phyloP scores from a whole-genome alignment of 2,797 vertebrate species.

The Kryptolebias ocellatus region DNA sequence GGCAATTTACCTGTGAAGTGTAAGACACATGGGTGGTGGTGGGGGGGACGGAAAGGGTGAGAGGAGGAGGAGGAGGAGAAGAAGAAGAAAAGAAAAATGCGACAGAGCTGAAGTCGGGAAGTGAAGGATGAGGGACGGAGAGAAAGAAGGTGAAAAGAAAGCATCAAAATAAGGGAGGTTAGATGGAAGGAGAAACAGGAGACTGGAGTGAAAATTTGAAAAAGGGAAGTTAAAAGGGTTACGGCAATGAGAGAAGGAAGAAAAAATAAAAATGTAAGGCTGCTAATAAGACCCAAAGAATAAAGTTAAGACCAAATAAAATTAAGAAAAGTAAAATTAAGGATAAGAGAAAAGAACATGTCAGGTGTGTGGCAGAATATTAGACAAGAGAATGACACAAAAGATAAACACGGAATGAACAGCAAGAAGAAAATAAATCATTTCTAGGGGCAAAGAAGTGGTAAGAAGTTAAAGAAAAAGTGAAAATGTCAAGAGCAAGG shows the following conservation, averaged over 20 bases:
- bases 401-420: not conserved
- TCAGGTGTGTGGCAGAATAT: no score
- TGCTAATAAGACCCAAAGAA: not conserved
- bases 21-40: conserved; percentile 6
- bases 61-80: not conserved
- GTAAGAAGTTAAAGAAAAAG: not conserved
- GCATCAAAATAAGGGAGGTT: not conserved
- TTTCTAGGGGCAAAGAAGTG: not conserved
- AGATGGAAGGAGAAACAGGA: not conserved
- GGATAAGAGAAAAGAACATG: no score
- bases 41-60: not conserved
- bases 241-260: not conserved
- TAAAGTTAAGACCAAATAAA: not conserved
- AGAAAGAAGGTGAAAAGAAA: not conserved
- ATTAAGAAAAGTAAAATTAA: no score
- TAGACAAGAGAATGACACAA: no score
- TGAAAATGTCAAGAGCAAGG: not conserved
- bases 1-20: conserved; percentile 13
- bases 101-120: not conserved
- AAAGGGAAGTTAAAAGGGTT: not conserved
- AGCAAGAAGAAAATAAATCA: not conserved
- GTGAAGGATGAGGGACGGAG: not conserved
- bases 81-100: not conserved
- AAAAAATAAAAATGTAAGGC: not conserved
- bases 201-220: not conserved